A percentile compares a stretch with the other conserved stretches of the same genome.
Evolutionary conservation across 2,797 vertebrate species (phyloP).

Genomic region (Iguana delicatissima): DNA sequence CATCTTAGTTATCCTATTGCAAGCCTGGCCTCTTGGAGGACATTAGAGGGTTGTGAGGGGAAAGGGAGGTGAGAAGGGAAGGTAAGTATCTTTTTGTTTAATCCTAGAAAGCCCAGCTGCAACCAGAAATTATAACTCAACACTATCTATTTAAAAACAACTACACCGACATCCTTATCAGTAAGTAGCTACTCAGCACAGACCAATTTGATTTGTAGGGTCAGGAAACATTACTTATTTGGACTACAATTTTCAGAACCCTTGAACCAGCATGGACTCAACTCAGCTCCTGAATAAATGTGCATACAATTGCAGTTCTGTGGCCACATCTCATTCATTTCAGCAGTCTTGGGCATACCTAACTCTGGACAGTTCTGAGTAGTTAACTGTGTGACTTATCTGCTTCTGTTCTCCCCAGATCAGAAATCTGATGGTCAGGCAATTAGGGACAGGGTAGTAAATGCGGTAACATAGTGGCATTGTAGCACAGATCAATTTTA

Average conservation of each 20-base stretch:
- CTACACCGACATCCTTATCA: neutral
- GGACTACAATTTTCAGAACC: too few species aligned
- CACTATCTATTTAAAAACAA: neutral
- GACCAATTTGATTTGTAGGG: neutral
- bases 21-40: neutral
- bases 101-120: neutral
- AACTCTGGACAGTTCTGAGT: neutral
- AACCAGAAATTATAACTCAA: neutral
- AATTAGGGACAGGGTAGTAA: neutral
- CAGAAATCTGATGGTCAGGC: neutral
- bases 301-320: neutral
- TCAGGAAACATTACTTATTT: too few species aligned
- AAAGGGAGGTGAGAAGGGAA: neutral
- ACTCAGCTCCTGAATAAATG: too few species aligned
- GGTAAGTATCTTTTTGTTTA: neutral
- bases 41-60: neutral
- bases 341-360: neutral
- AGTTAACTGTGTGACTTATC: neutral
- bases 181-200: neutral
- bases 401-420: neutral
- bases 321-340: neutral
- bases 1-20: neutral
- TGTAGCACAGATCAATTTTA: neutral
- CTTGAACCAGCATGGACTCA: too few species aligned
- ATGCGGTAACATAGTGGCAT: neutral